Percentiles rank a stretch among this genome's conserved stretches.
Evolutionary conservation across 2,113 vertebrate genomes (phyloP).

Genomic region (Myiagra hebetior): DNA sequence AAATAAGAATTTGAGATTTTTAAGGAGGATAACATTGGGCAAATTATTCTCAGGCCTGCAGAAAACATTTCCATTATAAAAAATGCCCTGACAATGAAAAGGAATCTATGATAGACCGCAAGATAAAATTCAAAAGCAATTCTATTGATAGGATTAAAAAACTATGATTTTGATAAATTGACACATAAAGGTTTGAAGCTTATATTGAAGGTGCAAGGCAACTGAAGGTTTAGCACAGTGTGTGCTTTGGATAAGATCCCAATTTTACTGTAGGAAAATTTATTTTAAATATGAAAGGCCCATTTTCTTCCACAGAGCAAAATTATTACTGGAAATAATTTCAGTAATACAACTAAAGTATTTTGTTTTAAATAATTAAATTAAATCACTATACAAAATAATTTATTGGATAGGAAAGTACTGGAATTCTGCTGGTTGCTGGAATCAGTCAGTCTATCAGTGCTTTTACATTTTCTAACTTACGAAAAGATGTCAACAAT

Average conservation of each 20-base stretch:
- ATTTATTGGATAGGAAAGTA: neutral
- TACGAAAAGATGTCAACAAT: neutral
- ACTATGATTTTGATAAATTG: slow-evolving; percentile 6
- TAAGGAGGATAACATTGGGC: neutral
- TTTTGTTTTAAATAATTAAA: slow-evolving; percentile 5
- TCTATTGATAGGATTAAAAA: slow-evolving; percentile 21
- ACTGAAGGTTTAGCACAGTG: neutral
- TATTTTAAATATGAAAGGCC: slow-evolving; percentile 15
- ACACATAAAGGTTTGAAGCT: neutral
- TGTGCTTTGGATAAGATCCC: slow-evolving; percentile 12
- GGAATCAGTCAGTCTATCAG: neutral
- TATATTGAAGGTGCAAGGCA: neutral
- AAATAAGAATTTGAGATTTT: neutral
- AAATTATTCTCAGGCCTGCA: neutral
- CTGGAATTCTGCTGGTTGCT: neutral
- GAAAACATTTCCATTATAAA: neutral
- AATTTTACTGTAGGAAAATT: slow-evolving; percentile 11
- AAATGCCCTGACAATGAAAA: slow-evolving; percentile 33
- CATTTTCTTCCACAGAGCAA: slow-evolving; percentile 16
- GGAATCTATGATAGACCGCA: neutral
- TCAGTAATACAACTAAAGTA: neutral
- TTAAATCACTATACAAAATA: slow-evolving; percentile 16
- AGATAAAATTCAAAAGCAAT: slow-evolving; percentile 53
- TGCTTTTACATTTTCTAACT: neutral
- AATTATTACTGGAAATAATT: slow-evolving; percentile 34